Evolutionary conservation across 2,113 vertebrate species (phyloP).

Genomic region (Speoplatyrhinus poulsoni): DNA sequence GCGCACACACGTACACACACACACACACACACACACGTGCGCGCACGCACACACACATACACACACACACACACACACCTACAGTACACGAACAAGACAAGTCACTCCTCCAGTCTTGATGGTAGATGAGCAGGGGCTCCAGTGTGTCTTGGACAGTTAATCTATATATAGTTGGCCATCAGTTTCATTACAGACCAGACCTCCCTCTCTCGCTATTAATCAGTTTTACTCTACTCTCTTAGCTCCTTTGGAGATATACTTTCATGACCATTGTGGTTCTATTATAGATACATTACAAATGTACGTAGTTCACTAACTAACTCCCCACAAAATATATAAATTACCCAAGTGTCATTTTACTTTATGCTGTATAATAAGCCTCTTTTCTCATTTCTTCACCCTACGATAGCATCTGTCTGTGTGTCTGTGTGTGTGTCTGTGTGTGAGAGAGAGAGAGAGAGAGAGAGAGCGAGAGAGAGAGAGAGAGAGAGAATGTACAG

Average conservation of each 20-base stretch:
- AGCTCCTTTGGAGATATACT: no score
- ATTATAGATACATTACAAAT: no score
- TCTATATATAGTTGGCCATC: conserved; percentile 52
- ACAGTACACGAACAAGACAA: conserved; percentile 2
- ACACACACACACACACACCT: not conserved
- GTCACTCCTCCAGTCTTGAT: conserved; percentile 12
- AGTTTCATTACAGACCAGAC: conserved; percentile 28
- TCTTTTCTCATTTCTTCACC: no score
- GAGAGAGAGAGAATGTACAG: conserved; percentile 7
- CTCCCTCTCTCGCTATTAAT: conserved; percentile 15
- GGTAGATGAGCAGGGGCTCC: conserved; percentile 10
- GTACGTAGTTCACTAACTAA: no score
- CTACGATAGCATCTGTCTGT: not conserved
- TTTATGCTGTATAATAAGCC: no score
- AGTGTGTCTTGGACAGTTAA: conserved; percentile 9
- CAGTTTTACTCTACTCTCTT: no score
- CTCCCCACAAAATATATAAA: no score
- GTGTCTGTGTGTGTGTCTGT: not conserved
- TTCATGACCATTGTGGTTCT: no score
- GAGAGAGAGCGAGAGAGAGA: not conserved
- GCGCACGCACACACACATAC: not conserved
- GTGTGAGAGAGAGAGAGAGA: conserved; percentile 20
- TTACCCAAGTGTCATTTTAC: no score
- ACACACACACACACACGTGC: conserved; percentile 23
- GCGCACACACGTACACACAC: conserved; percentile 1